Evolutionary conservation across 2,797 vertebrate species (phyloP), one percentile per base, ranked within the genome.

Genomic region (Halcyon badia): DNA sequence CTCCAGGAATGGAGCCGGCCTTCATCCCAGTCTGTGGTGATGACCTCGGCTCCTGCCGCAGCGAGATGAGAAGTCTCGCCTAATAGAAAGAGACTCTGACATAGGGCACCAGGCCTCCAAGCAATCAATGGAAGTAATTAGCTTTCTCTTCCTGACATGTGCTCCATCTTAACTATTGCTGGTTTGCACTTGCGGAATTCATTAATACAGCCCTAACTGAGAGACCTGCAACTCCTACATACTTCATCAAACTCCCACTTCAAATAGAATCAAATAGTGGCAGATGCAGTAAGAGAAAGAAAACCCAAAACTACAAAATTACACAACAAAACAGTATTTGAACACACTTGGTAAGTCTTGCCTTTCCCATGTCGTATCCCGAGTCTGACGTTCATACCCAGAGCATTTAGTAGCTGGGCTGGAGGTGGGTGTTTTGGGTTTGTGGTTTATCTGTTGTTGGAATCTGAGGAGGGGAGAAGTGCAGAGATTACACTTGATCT

Each of bases 81-180:
- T 16, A 71, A 35, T 1, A n/a, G 24, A 52, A 18, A 41, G 31
- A 42, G 52, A 31, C 57, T 21, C 44, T 30, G 61, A 75, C 37
- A 56, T 17, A 72, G 0, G 0, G 71, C 92, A 82, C 57, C 81
- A 86, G 35, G 28, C 62, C 77, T 71, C 71, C 78, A 52, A 66
- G 75, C 71, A 90, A 92, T 70, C 95, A 70, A 14, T 62, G 66
- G 58, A 51, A 82, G 58, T 51, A 82, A 93, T 82, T 37, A 83
- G 66, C 75, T 92, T 70, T 48, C 85, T 62, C 75, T n/a, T 26
- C 82, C 75, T 1, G 1, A 80, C 3, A 2, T 30, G 52, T 44
- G 79, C 41, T 88, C 58, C 62, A 54, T 76, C 81, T 51, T 11
- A 58, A 72, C 70, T 52, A 51, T 15, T 37, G 64, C 80, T 92